phyloP scores from a whole-genome alignment of 1,140 invertebrate species.

The Chrysomallon squamiferum region DNA sequence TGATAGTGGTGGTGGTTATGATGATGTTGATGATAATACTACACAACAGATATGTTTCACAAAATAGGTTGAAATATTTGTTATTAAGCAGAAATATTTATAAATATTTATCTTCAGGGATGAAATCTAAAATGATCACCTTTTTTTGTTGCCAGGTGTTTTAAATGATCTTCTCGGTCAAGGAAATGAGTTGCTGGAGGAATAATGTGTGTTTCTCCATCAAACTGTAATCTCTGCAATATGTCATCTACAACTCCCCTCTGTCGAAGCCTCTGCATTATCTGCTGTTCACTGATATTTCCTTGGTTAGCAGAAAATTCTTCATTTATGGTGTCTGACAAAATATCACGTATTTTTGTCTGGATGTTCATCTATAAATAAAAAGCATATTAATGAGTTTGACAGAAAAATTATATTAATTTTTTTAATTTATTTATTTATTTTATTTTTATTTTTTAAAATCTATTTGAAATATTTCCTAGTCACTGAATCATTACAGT shows the following conservation, averaged over 20 bases:
- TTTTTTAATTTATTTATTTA: too few relatives aligned
- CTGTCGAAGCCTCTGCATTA: constrained; percentile 48
- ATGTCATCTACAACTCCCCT: constrained; percentile 56
- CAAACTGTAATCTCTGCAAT: constrained; percentile 50
- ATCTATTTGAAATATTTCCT: too few relatives aligned
- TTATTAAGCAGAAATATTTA: too few relatives aligned
- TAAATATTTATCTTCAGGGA: too few relatives aligned
- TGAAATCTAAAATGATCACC: constrained; percentile 27
- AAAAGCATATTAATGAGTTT: too few relatives aligned
- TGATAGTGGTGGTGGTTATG: too few relatives aligned
- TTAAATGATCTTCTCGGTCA: constrained; percentile 43
- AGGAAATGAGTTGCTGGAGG: constrained; percentile 48
- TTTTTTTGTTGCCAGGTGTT: constrained; percentile 33
- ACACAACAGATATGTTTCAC: too few relatives aligned
- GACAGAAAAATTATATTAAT: too few relatives aligned
- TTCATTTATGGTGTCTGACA: constrained; percentile 45
- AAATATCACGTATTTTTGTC: constrained; percentile 43
- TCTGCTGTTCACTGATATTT: constrained; percentile 44
- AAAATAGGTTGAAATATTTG: too few relatives aligned
- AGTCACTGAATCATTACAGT: too few relatives aligned
- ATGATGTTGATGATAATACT: too few relatives aligned
- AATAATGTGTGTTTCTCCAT: constrained; percentile 17
- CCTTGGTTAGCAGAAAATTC: constrained; percentile 28
- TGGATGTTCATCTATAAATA: constrained; percentile 54
- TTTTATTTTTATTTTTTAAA: too few relatives aligned